Conservation (phyloP, 1,140 invertebrate species). For the Procambarus virginalis region DNA sequence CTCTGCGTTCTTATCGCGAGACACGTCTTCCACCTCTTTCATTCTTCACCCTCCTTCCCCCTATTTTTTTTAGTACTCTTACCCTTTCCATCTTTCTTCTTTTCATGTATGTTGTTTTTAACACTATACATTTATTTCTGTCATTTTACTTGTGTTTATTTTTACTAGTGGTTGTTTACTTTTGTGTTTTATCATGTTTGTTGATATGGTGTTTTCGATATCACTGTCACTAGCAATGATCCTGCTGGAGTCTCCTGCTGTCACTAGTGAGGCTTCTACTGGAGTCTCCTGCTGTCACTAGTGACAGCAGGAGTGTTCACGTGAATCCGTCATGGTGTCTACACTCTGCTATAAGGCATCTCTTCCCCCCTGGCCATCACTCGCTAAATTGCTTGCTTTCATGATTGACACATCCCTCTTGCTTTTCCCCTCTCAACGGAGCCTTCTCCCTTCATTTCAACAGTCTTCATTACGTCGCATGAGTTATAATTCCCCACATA, state of each 20-base stretch:
- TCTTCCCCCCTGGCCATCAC: slow-evolving; percentile 9
- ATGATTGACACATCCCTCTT: slow-evolving; percentile 15
- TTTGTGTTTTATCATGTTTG: too few relatives aligned
- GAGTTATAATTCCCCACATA: background rate
- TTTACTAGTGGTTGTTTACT: too few relatives aligned
- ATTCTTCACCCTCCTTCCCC: background rate
- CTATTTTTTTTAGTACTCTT: background rate
- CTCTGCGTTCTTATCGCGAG: background rate
- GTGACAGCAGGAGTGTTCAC: too few relatives aligned
- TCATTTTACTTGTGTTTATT: too few relatives aligned
- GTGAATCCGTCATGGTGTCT: background rate
- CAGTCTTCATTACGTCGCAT: slow-evolving; percentile 24
- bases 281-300: background rate
- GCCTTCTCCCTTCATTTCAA: slow-evolving; percentile 3
- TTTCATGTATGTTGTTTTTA: too few relatives aligned
- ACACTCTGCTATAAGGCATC: slow-evolving; percentile 4
- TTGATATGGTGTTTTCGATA: too few relatives aligned
- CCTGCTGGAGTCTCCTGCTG: too few relatives aligned
- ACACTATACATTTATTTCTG: too few relatives aligned
- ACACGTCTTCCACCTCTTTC: too few relatives aligned
- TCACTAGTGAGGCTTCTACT: background rate
- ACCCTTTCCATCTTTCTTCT: background rate
- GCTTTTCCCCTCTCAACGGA: background rate
- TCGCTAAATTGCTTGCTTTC: slow-evolving; percentile 9
- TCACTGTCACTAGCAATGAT: too few relatives aligned